Evolutionary conservation across 2,797 vertebrate species (phyloP).

Genomic region (Gymnothorax javanicus): DNA sequence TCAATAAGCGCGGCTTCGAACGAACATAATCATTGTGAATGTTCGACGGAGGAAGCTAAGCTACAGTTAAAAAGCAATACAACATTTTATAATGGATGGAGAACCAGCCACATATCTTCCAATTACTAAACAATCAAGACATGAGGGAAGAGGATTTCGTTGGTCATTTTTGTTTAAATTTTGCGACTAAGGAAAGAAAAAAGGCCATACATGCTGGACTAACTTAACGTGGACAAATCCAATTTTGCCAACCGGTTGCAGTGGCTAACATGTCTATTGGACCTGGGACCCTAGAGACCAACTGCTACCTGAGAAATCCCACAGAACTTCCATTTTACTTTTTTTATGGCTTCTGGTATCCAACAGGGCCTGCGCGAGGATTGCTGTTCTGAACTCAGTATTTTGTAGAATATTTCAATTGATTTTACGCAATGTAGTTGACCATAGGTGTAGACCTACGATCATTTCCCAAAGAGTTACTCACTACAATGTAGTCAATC

Average conservation of each 20-base stretch:
- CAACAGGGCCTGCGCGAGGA: constrained; percentile 51
- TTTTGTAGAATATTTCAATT: constrained; percentile 36
- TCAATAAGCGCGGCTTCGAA: too few relatives aligned
- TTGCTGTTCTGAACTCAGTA: constrained; percentile 48
- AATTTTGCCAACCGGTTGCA: constrained; percentile 55
- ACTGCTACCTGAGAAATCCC: constrained; percentile 52
- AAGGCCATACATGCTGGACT: constrained; percentile 48
- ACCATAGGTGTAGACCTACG: neutral
- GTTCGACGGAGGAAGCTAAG: too few relatives aligned
- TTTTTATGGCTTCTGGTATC: constrained; percentile 62
- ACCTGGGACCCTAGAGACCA: constrained; percentile 49
- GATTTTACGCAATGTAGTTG: neutral
- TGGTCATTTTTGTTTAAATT: neutral
- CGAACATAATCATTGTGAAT: too few relatives aligned
- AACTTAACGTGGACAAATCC: constrained; percentile 39
- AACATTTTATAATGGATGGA: too few relatives aligned
- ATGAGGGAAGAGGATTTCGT: neutral
- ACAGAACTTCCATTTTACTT: constrained; percentile 52
- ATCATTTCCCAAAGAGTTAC: neutral
- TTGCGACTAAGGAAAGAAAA: neutral
- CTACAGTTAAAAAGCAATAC: too few relatives aligned
- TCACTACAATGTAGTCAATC: constrained; percentile 18
- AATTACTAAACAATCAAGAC: neutral
- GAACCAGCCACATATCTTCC: neutral
- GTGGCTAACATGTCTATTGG: constrained; percentile 48